Evolutionary conservation across 2,113 vertebrate species (phyloP), one percentile per base, ranked within the genome.

Genomic region (Nerophis lumbriciformis): DNA sequence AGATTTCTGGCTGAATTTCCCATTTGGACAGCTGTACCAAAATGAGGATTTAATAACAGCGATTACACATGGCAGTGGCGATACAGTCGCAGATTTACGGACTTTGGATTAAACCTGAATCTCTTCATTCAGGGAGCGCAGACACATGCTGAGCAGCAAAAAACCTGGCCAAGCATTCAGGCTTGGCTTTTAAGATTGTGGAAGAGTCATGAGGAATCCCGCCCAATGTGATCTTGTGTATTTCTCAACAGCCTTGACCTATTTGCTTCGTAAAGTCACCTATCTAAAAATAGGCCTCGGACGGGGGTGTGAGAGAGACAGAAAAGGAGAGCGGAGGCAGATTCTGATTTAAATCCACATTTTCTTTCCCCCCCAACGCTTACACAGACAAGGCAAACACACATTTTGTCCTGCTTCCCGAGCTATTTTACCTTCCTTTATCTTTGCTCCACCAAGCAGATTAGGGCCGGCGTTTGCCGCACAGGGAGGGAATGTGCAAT

Each of bases 191-290:
- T 8, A 42, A 71, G n/a, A 55, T 6, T 53, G 42, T 10, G 2
- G 19, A 70, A 11, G 66, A 78, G 35, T 72, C 2, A 5, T 54
- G 78, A 79, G 71, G 65, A 63, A 80, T 62, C 66, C 53, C 11
- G 11, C 19, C 38, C 42, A 48, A 66, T 65, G 66, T 53, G 60
- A 69, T 69, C 61, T 60, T 13, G 68, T 57, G 64, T 57, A 45
- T 78, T 72, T 81, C 74, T 72, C 76, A 81, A 68, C 69, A 79
- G 74, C 71, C 82, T 71, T 68, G 75, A 87, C 83, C 81, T 72
- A 82, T 79, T 85, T 87, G 78, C 71, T 78, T 68, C 45, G 62
- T 72, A 77, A 76, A 77, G 77, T 79, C 76, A 80, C 64, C 64
- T 45, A n/a, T 76, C 71, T 82, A 82, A 83, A 82, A 82, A 77